Evolutionary conservation across 2,113 vertebrate species (phyloP).

Genomic region (Octodon degus): DNA sequence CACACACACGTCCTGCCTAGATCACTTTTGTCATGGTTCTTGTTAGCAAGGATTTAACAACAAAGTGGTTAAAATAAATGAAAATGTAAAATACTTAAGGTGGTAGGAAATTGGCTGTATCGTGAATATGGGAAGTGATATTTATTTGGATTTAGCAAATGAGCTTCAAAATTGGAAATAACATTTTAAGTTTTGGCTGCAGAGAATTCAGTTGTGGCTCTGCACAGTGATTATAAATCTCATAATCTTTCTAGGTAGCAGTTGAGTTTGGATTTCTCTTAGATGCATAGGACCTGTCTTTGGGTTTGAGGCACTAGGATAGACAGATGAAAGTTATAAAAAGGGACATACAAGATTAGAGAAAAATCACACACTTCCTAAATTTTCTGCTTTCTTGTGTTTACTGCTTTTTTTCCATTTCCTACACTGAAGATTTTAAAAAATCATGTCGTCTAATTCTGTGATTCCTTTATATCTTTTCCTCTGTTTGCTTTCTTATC

Average conservation of each 20-base stretch:
- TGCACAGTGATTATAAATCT: not conserved
- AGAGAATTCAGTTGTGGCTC: not conserved
- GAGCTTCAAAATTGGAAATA: not conserved
- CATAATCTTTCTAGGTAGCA: not conserved
- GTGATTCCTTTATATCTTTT: not conserved
- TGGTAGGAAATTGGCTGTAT: not conserved
- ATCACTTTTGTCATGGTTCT: not conserved
- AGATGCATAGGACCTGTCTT: not conserved
- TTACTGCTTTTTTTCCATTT: not conserved
- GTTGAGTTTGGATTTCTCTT: not conserved
- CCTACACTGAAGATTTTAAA: not conserved
- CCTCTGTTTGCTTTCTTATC: not conserved
- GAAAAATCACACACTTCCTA: not conserved
- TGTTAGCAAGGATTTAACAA: not conserved
- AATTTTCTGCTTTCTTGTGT: not conserved
- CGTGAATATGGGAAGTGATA: not conserved
- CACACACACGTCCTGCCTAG: not conserved
- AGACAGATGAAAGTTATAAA: not conserved
- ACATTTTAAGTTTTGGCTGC: not conserved
- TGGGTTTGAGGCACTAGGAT: not conserved
- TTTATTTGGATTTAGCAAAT: constrained; percentile 14
- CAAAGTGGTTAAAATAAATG: not conserved
- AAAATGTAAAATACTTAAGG: constrained; percentile 18
- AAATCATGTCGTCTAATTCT: not conserved
- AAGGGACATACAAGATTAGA: not conserved